These are phyloP conservation scores for Drosophila leontia DNA, from an alignment of 1,140 invertebrate species.

Conservation along the genomic window DNA sequence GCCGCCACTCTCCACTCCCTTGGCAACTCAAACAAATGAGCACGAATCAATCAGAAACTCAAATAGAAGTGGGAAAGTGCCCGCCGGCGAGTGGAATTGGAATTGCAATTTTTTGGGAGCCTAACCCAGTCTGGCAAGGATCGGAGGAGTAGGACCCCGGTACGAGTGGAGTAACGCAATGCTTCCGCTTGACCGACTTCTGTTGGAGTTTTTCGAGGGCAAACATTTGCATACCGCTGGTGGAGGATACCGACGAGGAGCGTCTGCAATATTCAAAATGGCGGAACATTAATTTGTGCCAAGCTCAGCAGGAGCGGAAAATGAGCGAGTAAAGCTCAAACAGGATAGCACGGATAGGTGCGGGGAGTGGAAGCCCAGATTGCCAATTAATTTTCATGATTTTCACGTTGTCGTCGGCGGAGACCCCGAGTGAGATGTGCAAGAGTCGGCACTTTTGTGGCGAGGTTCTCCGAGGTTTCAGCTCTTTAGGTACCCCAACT, in stretches of 20 bases:
- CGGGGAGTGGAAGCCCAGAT: constrained; percentile 27
- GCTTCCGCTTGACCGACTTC: constrained; percentile 62
- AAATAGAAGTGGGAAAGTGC: constrained; percentile 48
- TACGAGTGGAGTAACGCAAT: constrained; percentile 17
- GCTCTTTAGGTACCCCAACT: neutral
- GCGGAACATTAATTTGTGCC: constrained; percentile 50
- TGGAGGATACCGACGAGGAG: neutral
- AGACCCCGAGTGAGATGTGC: constrained; percentile 14
- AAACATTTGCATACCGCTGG: constrained; percentile 59
- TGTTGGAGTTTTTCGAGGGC: constrained; percentile 24
- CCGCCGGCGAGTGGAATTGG: constrained; percentile 42
- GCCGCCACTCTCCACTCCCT: neutral
- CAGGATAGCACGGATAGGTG: neutral
- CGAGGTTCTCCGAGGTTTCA: neutral
- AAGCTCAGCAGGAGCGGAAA: constrained; percentile 47
- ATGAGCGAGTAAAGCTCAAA: constrained; percentile 7
- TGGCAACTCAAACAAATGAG: constrained; percentile 32
- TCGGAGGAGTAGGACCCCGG: too few relatives aligned
- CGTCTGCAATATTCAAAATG: constrained; percentile 40
- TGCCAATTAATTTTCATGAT: constrained; percentile 75
- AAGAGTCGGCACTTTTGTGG: constrained; percentile 36
- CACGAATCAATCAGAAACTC: constrained; percentile 72
- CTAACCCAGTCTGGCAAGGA: neutral
- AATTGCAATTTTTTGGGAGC: neutral
- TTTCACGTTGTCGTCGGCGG: constrained; percentile 29